phyloP scores from a whole-genome alignment of 2,797 vertebrate genomes.

The Mallotus villosus region DNA sequence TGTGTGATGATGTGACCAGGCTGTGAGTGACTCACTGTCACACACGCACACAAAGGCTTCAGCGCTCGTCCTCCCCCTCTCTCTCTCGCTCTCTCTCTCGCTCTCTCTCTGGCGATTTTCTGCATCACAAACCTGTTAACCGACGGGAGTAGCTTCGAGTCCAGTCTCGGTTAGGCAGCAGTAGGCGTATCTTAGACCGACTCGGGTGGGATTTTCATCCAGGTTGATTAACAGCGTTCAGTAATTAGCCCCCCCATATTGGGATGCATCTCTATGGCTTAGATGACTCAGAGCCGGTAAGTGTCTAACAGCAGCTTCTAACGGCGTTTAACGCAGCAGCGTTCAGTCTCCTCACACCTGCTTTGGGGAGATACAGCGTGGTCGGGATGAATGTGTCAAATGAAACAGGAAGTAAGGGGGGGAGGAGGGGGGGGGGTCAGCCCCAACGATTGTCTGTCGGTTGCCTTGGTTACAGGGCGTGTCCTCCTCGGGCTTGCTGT shows the following conservation, averaged over 20 bases:
- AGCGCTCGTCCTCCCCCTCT: constrained; percentile 5
- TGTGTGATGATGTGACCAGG: constrained; percentile 44
- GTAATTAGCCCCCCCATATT: constrained; percentile 27
- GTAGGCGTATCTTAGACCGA: constrained; percentile 15
- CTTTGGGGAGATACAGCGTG: constrained; percentile 31
- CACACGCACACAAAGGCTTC: background rate
- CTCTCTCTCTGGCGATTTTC: constrained; percentile 32
- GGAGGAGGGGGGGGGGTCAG: constrained; percentile 25
- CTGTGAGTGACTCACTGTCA: constrained; percentile 32
- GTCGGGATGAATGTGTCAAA: constrained; percentile 26
- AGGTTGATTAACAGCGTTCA: constrained; percentile 38
- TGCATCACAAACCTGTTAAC: constrained; percentile 47
- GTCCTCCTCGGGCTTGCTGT: constrained; percentile 43
- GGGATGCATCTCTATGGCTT: constrained; percentile 56
- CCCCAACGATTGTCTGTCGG: constrained; percentile 18
- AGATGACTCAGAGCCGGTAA: constrained; percentile 64
- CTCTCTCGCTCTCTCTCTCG: constrained; percentile 31
- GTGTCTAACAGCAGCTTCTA: constrained; percentile 44
- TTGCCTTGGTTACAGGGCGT: constrained; percentile 65
- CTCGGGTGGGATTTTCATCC: constrained; percentile 24
- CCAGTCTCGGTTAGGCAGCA: constrained; percentile 9
- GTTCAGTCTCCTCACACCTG: constrained; percentile 35
- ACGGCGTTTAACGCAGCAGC: constrained; percentile 46
- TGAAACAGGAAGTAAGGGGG: constrained; percentile 55
- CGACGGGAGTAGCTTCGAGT: constrained; percentile 18